A percentile compares a stretch with the other conserved stretches of the same genome.
phyloP scores from a whole-genome alignment of 2,113 vertebrate genomes.

The Lonchura striata region DNA sequence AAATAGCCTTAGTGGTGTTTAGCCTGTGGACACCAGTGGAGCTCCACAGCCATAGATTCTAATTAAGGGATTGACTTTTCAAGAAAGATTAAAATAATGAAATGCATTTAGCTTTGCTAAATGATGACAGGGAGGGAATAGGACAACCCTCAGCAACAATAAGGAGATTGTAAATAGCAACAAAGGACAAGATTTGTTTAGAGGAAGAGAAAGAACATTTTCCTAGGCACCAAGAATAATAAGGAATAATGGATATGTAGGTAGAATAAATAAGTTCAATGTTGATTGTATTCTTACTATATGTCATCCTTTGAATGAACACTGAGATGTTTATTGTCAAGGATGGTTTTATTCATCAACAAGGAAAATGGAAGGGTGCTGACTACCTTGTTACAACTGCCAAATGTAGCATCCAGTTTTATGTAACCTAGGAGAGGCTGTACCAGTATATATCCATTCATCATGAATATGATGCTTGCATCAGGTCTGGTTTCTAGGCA shows the following conservation, averaged over 20 bases:
- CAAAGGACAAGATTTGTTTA: conserved; percentile 17
- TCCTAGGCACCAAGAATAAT: not conserved
- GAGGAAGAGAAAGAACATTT: conserved; percentile 13
- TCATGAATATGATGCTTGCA: not conserved
- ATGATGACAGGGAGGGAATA: not conserved
- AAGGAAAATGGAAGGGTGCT: not conserved
- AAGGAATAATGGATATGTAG: not conserved
- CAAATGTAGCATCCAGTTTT: not conserved
- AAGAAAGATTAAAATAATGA: conserved; percentile 57
- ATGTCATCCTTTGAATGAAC: not conserved
- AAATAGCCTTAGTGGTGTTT: conserved; percentile 21
- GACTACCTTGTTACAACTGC: not conserved
- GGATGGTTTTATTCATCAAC: not conserved
- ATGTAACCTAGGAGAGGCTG: not conserved
- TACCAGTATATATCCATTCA: not conserved
- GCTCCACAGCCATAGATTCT: conserved; percentile 39
- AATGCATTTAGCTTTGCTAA: conserved; percentile 49
- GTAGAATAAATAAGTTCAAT: not conserved
- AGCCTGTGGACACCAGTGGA: conserved; percentile 27
- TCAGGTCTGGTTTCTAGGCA: not conserved
- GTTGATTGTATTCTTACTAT: not conserved
- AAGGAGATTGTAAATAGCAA: conserved; percentile 25
- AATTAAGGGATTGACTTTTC: conserved; percentile 67
- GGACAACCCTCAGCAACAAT: conserved; percentile 7
- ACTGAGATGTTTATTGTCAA: not conserved